These are phyloP conservation scores for Flexamia atlantica DNA, from an alignment of 2,888 invertebrate genomes.

Conservation along the genomic window DNA sequence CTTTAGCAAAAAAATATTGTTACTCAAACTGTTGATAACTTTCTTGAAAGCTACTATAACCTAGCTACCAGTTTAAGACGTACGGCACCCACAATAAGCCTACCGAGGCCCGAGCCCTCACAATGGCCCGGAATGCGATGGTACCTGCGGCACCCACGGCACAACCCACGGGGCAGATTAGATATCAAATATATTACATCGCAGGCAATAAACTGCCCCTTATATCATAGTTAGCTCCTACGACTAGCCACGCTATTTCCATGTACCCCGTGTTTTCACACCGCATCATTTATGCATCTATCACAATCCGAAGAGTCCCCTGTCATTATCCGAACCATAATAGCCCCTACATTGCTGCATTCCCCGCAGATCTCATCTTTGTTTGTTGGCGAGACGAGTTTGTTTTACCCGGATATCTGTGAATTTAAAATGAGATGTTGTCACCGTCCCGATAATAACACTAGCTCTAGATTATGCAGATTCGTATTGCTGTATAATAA, in stretches of 20 bases:
- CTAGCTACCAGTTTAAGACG: too few species aligned
- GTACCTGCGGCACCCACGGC: slow-evolving; percentile 12
- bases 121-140: background rate
- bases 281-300: slow-evolving; percentile 52
- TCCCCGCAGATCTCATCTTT: slow-evolving; percentile 49
- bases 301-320: slow-evolving; percentile 8
- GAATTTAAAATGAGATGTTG: slow-evolving; percentile 44
- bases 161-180: slow-evolving; percentile 49
- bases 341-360: slow-evolving; percentile 4
- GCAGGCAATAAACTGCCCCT: slow-evolving; percentile 36
- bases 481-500: slow-evolving; percentile 16
- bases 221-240: slow-evolving; percentile 58
- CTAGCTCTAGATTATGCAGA: slow-evolving; percentile 22
- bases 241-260: slow-evolving; percentile 48
- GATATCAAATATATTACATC: slow-evolving; percentile 57
- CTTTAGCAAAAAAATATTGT: too few species aligned
- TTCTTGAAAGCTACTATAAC: too few species aligned
- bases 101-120: background rate
- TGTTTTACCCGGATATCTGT: background rate
- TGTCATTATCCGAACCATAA: slow-evolving; percentile 45
- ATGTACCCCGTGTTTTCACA: slow-evolving; percentile 42
- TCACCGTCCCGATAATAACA: slow-evolving; percentile 2
- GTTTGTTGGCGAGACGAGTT: slow-evolving; percentile 15
- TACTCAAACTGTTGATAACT: too few species aligned
- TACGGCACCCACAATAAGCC: background rate